A percentile compares a stretch with the other conserved stretches of the same genome.
Conservation (phyloP, 2,113 vertebrate species). For the Antechinus flavipes region DNA sequence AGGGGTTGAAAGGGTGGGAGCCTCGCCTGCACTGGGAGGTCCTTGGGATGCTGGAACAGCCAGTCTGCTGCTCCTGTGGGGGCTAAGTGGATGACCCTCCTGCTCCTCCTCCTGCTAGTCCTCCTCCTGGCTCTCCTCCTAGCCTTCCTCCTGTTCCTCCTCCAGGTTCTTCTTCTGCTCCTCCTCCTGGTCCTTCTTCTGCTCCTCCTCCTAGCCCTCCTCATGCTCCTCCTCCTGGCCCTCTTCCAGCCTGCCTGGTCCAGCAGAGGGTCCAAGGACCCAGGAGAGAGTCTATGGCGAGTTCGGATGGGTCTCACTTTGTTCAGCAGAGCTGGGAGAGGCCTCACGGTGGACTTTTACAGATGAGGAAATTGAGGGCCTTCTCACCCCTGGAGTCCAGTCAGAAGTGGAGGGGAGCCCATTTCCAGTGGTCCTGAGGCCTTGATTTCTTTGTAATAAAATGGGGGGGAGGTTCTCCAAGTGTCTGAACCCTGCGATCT, state of each 20-base stretch:
- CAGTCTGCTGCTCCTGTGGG: no score
- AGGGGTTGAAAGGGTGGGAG: not conserved
- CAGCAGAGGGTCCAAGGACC: not conserved
- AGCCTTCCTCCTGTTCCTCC: no score
- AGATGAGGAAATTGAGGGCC: not conserved
- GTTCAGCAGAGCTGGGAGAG: not conserved
- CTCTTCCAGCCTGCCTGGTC: not conserved
- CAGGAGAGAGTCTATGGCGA: not conserved
- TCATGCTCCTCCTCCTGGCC: not conserved
- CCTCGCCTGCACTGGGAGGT: not conserved
- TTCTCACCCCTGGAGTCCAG: not conserved
- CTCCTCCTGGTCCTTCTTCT: not conserved
- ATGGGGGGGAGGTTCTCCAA: no score
- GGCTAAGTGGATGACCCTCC: not conserved
- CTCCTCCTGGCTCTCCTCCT: no score
- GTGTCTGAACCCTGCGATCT: not conserved
- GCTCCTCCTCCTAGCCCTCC: no score
- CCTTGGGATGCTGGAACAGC: fast-evolving
- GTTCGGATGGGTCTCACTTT: not conserved
- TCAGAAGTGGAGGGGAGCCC: not conserved
- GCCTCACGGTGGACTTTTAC: not conserved
- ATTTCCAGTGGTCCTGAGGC: not conserved
- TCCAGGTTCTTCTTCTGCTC: no score
- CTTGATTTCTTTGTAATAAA: not conserved
- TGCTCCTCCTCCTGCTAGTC: no score